phyloP scores from a whole-genome alignment of 2,113 vertebrate genomes.

The Neopipo cinnamomea region DNA sequence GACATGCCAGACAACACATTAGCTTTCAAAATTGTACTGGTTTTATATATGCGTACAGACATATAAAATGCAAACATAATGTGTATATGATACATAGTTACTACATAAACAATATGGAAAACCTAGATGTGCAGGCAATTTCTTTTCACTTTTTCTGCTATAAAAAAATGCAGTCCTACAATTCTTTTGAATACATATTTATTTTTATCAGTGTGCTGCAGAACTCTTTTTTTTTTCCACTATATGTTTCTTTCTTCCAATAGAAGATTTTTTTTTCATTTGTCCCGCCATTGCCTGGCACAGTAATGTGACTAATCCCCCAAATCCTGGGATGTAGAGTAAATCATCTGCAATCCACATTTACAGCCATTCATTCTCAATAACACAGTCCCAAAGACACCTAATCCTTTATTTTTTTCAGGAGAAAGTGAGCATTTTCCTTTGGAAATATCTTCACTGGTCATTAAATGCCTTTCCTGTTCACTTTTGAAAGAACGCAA shows the following conservation, averaged over 20 bases:
- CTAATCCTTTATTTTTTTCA: not conserved
- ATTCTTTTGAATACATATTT: not conserved
- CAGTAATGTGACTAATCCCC: not conserved
- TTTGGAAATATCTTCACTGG: constrained; percentile 2
- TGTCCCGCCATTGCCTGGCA: constrained; percentile 4
- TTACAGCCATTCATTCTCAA: constrained; percentile 12
- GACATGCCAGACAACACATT: not conserved
- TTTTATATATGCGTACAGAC: not conserved
- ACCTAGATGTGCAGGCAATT: not conserved
- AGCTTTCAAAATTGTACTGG: not conserved
- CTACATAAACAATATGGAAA: not conserved
- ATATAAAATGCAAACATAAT: not conserved
- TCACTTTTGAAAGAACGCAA: not conserved
- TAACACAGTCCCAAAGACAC: not conserved
- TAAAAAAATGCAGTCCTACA: not conserved
- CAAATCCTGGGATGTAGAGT: not conserved
- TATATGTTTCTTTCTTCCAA: not conserved
- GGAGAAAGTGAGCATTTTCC: not conserved
- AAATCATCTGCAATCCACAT: constrained; percentile 17
- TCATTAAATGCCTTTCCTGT: not conserved
- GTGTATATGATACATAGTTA: not conserved
- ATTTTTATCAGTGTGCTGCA: not conserved
- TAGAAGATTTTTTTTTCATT: not conserved
- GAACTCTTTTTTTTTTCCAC: not conserved
- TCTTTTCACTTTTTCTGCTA: not conserved